Percentiles rank a stretch among this genome's conserved stretches.
Evolutionary conservation across 2,113 vertebrate species (phyloP).

Genomic region (Nesogale talazaci): DNA sequence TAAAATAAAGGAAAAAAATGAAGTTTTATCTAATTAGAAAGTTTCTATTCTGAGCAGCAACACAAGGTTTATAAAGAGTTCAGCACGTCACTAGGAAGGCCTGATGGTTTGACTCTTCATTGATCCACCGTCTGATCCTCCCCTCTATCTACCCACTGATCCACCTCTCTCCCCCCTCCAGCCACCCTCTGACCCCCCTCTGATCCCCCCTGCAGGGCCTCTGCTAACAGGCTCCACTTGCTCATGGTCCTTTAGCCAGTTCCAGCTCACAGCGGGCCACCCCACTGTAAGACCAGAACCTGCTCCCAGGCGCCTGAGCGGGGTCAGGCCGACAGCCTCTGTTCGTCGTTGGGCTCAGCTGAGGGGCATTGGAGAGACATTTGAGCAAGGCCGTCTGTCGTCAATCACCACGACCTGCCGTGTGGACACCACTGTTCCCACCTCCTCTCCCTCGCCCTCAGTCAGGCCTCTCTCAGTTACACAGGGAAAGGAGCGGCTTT

Average conservation of each 20-base stretch:
- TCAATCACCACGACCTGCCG: background rate
- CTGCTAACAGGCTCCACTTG: background rate
- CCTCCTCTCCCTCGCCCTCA: background rate
- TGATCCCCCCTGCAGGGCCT: too few species aligned
- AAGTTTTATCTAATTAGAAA: slow-evolving; percentile 38
- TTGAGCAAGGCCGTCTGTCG: background rate
- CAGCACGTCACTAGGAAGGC: background rate
- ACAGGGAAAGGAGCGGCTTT: background rate
- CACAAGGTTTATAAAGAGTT: slow-evolving; percentile 5
- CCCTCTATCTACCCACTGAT: background rate
- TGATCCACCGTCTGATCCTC: background rate
- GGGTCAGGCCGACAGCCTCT: background rate
- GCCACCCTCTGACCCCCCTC: background rate
- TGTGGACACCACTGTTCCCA: background rate
- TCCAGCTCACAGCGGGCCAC: background rate
- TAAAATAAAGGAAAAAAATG: slow-evolving; percentile 35
- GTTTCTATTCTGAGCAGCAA: slow-evolving; percentile 38
- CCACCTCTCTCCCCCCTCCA: too few species aligned
- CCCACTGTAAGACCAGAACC: background rate
- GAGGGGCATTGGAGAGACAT: background rate
- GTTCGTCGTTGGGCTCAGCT: background rate
- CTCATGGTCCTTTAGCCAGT: background rate
- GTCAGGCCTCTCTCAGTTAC: too few species aligned
- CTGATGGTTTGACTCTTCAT: background rate
- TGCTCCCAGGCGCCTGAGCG: too few species aligned